Evolutionary conservation across 2,888 invertebrate genomes (phyloP), one percentile per base, ranked within the genome.

Genomic region (Caenorhabditis sp.): DNA sequence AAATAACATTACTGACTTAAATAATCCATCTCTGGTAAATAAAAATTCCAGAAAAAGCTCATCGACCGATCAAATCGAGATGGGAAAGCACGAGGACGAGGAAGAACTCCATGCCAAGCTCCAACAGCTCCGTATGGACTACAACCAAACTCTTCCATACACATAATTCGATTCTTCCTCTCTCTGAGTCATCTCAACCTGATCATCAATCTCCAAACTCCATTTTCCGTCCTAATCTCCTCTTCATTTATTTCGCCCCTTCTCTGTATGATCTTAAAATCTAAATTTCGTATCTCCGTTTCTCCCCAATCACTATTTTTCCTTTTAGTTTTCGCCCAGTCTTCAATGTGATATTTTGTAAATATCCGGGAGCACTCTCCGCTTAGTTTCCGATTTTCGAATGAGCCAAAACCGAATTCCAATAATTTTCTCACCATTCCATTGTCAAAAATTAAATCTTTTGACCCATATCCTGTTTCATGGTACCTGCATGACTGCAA

Each of bases 51-150:
- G 87, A 74, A 87, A 87, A 61, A 72, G 80, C 66, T 87, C 87
- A 6, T 87, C 87, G n/a, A 81, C 86, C 12, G 87, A 87, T 38
- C 86, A 86, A 54, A 75, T 87, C 64, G 87, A 86, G 24, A 59
- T 68, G 63, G 61, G 47, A 28, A 68, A 74, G 59, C 70, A 56
- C 16, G 76, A 80, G n/a, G 82, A 82, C 22, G 87, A 86, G 58
- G 80, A 79, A 19, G 83, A 82, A 26, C 76, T 87, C 49, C 73
- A 82, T 22, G 61, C 66, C 16, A 82, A 85, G 44, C 49, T 87
- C 38, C 82, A 84, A 44, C 87, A 87, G 59, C 76, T 87, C 35
- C 84, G 87, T 19, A 77, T 87, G 73, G 87, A 87, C 70, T 87
- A 75, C 58, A 80, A 80, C 19, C 72, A 75, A 26, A 84, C 83